Evolutionary conservation across 2,797 vertebrate species (phyloP).

Genomic region (Kryptolebias ocellatus): DNA sequence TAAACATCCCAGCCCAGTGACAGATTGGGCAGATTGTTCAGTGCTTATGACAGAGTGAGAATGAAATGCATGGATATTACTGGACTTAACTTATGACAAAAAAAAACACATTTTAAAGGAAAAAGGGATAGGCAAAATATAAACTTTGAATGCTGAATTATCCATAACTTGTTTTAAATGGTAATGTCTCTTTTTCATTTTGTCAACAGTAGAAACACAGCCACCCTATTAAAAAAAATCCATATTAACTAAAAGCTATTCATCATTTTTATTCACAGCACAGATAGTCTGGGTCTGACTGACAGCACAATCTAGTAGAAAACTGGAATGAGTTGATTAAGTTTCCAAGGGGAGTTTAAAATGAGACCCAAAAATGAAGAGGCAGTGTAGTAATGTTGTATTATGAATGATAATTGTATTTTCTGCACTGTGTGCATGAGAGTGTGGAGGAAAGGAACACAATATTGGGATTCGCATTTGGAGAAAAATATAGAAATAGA

Average conservation of each 20-base stretch:
- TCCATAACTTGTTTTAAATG: too few species aligned
- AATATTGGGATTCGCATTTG: not conserved
- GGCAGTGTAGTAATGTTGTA: not conserved
- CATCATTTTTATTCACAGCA: not conserved
- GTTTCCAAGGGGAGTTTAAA: not conserved
- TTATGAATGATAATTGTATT: conserved; percentile 1
- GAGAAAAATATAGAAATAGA: not conserved
- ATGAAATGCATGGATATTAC: not conserved
- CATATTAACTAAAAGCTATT: too few species aligned
- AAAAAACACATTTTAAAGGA: too few species aligned
- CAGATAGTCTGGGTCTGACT: conserved; percentile 2
- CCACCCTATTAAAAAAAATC: not conserved
- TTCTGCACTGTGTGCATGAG: not conserved
- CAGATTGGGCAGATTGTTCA: not conserved
- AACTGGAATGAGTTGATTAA: conserved; percentile 3
- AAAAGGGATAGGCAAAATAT: too few species aligned
- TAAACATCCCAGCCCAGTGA: too few species aligned
- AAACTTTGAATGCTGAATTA: too few species aligned
- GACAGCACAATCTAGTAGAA: conserved; percentile 11
- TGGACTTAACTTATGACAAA: not conserved
- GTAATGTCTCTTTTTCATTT: too few species aligned
- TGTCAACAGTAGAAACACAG: not conserved
- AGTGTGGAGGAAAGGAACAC: not conserved
- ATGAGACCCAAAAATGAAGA: not conserved
- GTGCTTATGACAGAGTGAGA: not conserved